Conservation (phyloP, 2,797 vertebrate genomes). For the Onychomys arenicola region DNA sequence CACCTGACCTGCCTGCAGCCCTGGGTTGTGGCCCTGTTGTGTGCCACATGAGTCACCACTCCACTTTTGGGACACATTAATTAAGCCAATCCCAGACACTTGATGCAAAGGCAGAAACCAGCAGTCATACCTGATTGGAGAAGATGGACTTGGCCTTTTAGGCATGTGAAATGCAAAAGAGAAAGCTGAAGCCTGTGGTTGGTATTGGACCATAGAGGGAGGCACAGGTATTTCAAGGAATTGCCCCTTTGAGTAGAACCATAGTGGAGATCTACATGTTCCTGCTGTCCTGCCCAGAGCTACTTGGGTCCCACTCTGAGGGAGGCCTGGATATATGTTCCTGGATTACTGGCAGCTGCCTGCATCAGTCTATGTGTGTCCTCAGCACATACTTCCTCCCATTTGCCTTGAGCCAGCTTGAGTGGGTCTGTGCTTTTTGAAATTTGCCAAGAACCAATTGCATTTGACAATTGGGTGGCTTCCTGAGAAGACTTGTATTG, state of each 20-base stretch:
- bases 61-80: background rate
- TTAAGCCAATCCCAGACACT: constrained; percentile 26
- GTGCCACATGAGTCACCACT: background rate
- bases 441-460: background rate
- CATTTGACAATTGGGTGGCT: constrained; percentile 14
- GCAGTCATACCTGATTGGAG: background rate
- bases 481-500: background rate
- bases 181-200: background rate
- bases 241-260: background rate
- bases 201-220: background rate
- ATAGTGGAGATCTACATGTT: background rate
- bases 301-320: background rate
- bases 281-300: background rate
- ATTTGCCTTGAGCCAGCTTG: constrained; percentile 1
- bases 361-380: background rate
- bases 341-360: background rate
- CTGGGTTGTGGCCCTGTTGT: background rate
- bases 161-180: background rate
- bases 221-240: background rate
- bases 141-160: background rate
- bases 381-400: background rate
- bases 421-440: constrained; percentile 22
- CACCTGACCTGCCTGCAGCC: background rate
- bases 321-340: background rate
- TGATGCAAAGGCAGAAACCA: background rate